These are phyloP conservation scores for Ametastegia equiseti DNA, from an alignment of 2,888 invertebrate species.

Conservation along the genomic window DNA sequence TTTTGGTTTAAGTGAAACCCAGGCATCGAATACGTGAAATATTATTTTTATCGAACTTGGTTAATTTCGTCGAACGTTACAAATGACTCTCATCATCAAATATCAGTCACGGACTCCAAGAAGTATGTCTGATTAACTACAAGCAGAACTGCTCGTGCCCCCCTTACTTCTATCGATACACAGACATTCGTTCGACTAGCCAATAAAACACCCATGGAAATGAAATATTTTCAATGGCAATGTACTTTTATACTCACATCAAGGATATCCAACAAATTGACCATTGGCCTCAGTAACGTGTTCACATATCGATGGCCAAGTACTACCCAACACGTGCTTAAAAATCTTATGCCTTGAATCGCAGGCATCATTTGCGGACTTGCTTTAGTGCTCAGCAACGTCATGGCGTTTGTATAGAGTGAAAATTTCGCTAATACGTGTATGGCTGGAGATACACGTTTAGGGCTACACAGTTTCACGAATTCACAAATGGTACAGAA, in stretches of 20 bases:
- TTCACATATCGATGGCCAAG: slow-evolving; percentile 75
- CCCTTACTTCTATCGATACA: no score
- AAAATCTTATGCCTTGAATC: slow-evolving; percentile 77
- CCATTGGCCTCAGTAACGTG: slow-evolving; percentile 56
- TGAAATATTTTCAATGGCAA: not conserved
- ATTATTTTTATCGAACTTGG: not conserved
- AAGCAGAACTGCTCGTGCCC: no score
- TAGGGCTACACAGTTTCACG: slow-evolving; percentile 16
- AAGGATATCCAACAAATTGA: not conserved
- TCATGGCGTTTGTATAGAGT: slow-evolving; percentile 70
- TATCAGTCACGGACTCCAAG: not conserved
- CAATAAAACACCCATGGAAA: not conserved
- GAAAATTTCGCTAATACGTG: slow-evolving; percentile 71
- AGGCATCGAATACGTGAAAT: not conserved
- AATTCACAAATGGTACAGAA: slow-evolving; percentile 61
- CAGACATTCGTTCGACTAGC: no score
- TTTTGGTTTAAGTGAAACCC: not conserved
- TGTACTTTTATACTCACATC: not conserved
- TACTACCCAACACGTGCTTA: slow-evolving; percentile 77
- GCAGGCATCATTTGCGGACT: slow-evolving; percentile 67
- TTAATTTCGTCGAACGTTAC: not conserved
- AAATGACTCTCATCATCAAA: not conserved
- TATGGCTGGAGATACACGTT: not conserved
- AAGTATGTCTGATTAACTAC: not conserved
- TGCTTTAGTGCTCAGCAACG: slow-evolving; percentile 67